Percentiles rank a stretch among this genome's conserved stretches.
These are phyloP conservation scores for Caenorhabditis wallacei DNA, from an alignment of 2,888 invertebrate species.

Conservation along the genomic window DNA sequence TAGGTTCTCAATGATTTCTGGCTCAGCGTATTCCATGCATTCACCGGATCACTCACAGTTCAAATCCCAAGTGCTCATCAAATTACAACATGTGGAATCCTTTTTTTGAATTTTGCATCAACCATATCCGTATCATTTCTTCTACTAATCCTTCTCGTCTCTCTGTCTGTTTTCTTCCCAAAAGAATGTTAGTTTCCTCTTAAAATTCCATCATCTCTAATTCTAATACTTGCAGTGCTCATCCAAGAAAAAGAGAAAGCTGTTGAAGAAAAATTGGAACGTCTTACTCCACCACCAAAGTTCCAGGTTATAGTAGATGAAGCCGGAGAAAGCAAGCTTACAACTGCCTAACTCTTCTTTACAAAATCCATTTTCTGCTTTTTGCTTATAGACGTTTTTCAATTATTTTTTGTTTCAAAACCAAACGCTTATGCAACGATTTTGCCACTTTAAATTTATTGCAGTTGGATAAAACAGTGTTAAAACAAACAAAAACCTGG, in stretches of 20 bases:
- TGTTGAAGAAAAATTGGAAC: constrained; percentile 55
- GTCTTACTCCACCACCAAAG: constrained; percentile 64
- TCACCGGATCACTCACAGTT: constrained; percentile 76
- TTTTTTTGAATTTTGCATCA: constrained; percentile 61
- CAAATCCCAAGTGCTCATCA: constrained; percentile 67
- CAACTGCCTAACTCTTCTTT: constrained; percentile 29
- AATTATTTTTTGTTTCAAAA: background rate
- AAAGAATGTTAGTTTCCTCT: constrained; percentile 48
- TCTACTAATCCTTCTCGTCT: constrained; percentile 68
- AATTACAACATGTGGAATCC: constrained; percentile 47
- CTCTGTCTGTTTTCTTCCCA: constrained; percentile 70
- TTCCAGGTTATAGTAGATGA: constrained; percentile 74
- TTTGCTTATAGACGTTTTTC: constrained; percentile 34
- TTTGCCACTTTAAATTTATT: constrained; percentile 63
- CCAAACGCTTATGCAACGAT: constrained; percentile 39
- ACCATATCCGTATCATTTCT: constrained; percentile 71
- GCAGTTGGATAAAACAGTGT: constrained; percentile 63
- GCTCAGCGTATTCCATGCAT: constrained; percentile 75
- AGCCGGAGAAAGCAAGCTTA: constrained; percentile 73
- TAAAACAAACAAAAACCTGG: constrained; percentile 58
- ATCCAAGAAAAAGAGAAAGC: constrained; percentile 22
- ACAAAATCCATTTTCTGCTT: constrained; percentile 1
- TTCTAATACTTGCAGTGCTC: constrained; percentile 37
- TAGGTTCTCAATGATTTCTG: constrained; percentile 76
- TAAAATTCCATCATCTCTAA: background rate